These are phyloP conservation scores for Phrynosoma platyrhinos DNA, from an alignment of 2,113 vertebrate species.

Conservation along the genomic window DNA sequence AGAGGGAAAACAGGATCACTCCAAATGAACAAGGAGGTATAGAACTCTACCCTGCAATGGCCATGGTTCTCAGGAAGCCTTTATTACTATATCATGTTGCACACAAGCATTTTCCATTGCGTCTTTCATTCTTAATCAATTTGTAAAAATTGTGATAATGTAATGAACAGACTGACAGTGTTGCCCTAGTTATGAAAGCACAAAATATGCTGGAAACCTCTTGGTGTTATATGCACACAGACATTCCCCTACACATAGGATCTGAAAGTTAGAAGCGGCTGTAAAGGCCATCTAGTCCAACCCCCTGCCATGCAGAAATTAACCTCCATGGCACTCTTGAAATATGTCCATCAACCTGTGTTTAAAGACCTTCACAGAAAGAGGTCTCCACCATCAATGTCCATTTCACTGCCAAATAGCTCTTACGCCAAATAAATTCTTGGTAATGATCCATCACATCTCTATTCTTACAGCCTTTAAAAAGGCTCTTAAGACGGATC, in stretches of 20 bases:
- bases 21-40: slow-evolving; percentile 70
- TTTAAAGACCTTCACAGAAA: too few relatives aligned
- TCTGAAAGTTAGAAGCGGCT: background rate
- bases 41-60: slow-evolving; percentile 54
- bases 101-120: slow-evolving; percentile 35
- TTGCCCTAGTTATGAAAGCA: background rate
- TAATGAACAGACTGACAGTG: slow-evolving; percentile 13
- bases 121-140: slow-evolving; percentile 42
- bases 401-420: too few relatives aligned
- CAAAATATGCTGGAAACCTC: too few relatives aligned
- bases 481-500: too few relatives aligned
- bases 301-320: background rate
- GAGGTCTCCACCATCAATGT: too few relatives aligned
- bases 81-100: slow-evolving; percentile 24
- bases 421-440: too few relatives aligned
- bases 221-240: too few relatives aligned
- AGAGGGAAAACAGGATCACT: slow-evolving; percentile 72
- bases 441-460: too few relatives aligned
- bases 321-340: too few relatives aligned
- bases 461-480: too few relatives aligned
- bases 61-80: slow-evolving; percentile 23
- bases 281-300: background rate
- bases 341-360: too few relatives aligned
- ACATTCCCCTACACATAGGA: background rate
- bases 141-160: slow-evolving; percentile 42